Evolutionary conservation across 2,797 vertebrate species (phyloP).

Genomic region (Takifugu ocellatus): DNA sequence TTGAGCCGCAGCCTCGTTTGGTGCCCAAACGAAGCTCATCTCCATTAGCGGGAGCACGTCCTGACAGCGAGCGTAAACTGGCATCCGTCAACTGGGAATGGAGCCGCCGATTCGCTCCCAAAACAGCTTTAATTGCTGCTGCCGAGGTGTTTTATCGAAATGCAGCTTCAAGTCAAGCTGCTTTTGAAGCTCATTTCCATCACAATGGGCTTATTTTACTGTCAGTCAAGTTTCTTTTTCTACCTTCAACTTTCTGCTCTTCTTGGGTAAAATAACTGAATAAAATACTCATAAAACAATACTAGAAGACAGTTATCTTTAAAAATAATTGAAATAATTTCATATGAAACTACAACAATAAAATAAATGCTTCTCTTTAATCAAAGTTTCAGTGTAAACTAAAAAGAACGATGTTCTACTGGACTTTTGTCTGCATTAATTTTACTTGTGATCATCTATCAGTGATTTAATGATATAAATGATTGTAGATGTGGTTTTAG

Average conservation of each 20-base stretch:
- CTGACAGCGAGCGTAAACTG: slow-evolving; percentile 25
- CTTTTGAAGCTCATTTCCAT: slow-evolving; percentile 17
- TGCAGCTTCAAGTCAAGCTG: slow-evolving; percentile 3
- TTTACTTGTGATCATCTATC: too few relatives aligned
- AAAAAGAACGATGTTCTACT: too few relatives aligned
- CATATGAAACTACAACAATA: too few relatives aligned
- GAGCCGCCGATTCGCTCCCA: slow-evolving; percentile 8
- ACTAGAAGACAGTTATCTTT: too few relatives aligned
- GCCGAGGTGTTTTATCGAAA: slow-evolving; percentile 1
- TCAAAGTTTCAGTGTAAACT: too few relatives aligned
- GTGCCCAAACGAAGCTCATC: slow-evolving; percentile 8
- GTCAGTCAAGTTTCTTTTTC: slow-evolving; percentile 19
- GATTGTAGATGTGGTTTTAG: too few relatives aligned
- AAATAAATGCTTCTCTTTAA: too few relatives aligned
- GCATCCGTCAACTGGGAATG: slow-evolving; percentile 29
- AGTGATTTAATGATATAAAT: too few relatives aligned
- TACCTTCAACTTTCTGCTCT: background rate
- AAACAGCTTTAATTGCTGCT: slow-evolving; percentile 42
- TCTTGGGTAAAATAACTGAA: background rate
- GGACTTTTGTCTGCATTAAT: too few relatives aligned
- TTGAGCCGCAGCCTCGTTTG: slow-evolving; percentile 3
- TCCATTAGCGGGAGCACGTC: slow-evolving; percentile 31
- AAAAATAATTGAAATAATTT: too few relatives aligned
- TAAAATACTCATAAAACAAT: background rate
- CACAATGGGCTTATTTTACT: slow-evolving; percentile 9